These are phyloP conservation scores for Bactericera cockerelli DNA, from an alignment of 1,140 invertebrate genomes.

Conservation along the genomic window DNA sequence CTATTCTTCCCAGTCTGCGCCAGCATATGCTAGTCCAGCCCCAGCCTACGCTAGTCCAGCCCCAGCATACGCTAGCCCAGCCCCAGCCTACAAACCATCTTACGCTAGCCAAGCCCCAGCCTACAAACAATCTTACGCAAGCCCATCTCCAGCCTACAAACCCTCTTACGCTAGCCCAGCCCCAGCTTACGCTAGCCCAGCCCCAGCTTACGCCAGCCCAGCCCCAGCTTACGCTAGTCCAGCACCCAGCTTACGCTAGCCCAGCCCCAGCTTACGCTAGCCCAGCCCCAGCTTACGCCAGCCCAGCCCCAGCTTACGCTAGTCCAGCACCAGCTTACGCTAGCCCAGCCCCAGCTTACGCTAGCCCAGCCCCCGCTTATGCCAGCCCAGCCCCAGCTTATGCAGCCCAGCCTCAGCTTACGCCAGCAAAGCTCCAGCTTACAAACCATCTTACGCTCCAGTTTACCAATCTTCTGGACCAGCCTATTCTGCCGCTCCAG, in stretches of 20 bases:
- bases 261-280: not conserved
- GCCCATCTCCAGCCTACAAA: not conserved
- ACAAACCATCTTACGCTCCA: not conserved
- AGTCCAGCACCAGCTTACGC: not conserved
- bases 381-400: slow-evolving; percentile 1
- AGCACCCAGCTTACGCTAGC: not conserved
- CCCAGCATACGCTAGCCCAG: not conserved
- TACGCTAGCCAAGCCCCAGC: not conserved
- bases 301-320: not conserved
- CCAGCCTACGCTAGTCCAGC: slow-evolving; percentile 1
- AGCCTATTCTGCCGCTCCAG: not conserved
- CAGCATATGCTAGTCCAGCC: not conserved
- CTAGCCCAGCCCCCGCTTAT: not conserved
- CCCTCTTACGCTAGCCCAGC: not conserved
- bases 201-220: not conserved
- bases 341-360: not conserved
- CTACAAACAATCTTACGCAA: not conserved
- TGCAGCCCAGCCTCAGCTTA: not conserved
- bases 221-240: not conserved
- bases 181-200: not conserved
- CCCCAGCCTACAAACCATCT: not conserved
- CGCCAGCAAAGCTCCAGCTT: not conserved
- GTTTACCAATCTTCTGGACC: not conserved
- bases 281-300: not conserved
- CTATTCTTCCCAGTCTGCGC: not conserved